A percentile compares a stretch with the other conserved stretches of the same genome.
Evolutionary conservation across 53 echinoderm and acorn worm species (phyloP).

Genomic region (Hippasteria phrygiana): DNA sequence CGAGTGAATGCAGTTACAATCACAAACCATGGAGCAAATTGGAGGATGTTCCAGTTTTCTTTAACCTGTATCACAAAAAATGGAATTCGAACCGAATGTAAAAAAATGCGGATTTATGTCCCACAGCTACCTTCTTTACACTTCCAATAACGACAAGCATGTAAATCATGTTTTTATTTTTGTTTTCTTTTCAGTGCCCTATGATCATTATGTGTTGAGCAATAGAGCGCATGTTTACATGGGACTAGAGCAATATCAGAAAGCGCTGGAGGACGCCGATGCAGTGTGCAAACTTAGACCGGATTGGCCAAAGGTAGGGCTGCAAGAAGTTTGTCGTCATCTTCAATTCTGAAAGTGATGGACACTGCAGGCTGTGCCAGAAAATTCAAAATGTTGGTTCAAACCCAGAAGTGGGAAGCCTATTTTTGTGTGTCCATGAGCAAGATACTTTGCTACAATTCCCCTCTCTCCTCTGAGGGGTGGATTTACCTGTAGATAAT

Average conservation of each 20-base stretch:
- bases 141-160: too few species aligned
- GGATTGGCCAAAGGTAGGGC: slow-evolving; percentile 90
- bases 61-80: too few species aligned
- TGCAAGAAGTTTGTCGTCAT: not conserved
- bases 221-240: slow-evolving; percentile 78
- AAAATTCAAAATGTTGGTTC: not conserved
- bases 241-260: slow-evolving; percentile 45
- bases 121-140: too few species aligned
- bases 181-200: slow-evolving; percentile 58
- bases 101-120: too few species aligned
- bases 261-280: slow-evolving; percentile 77
- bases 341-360: not conserved
- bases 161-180: not conserved
- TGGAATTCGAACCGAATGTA: too few species aligned
- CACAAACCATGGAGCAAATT: too few species aligned
- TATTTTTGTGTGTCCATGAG: too few species aligned
- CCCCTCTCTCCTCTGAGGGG: too few species aligned
- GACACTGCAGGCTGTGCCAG: not conserved
- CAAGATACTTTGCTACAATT: not conserved
- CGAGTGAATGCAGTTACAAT: too few species aligned
- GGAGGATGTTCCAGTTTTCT: too few species aligned
- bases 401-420: too few species aligned
- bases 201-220: slow-evolving; percentile 81
- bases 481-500: too few species aligned
- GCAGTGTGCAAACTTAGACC: slow-evolving; percentile 82